Percentiles rank a stretch among this genome's conserved stretches.
Evolutionary conservation across 2,113 vertebrate genomes (phyloP).

Genomic region (Atlantisia rogersi): DNA sequence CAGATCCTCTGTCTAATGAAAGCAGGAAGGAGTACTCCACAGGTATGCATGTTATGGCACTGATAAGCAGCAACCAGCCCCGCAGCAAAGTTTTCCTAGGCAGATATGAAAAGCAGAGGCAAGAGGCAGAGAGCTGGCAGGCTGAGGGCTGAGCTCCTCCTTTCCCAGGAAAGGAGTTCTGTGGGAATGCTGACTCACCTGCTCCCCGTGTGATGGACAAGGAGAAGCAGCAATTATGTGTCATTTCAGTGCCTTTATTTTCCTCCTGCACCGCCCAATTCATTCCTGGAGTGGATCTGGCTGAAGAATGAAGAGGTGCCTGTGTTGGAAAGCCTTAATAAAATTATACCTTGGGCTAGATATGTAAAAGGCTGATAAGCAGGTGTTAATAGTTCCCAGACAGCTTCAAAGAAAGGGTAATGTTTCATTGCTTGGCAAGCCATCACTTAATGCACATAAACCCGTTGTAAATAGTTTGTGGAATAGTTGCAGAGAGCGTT

Average conservation of each 20-base stretch:
- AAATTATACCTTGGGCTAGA: constrained; percentile 22
- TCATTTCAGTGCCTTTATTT: constrained; percentile 5
- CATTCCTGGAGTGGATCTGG: neutral
- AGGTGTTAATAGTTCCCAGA: neutral
- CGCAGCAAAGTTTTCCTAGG: neutral
- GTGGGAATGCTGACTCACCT: constrained; percentile 45
- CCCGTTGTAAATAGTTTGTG: neutral
- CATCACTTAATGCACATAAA: neutral
- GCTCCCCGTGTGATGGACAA: neutral
- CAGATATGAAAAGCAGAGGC: neutral
- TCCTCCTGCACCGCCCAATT: neutral
- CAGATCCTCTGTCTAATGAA: neutral
- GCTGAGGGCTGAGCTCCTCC: neutral
- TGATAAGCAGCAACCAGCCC: neutral
- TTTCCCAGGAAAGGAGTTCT: neutral
- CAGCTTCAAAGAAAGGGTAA: constrained; percentile 3
- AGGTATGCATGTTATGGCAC: neutral
- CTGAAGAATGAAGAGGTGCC: neutral
- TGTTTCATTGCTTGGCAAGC: neutral
- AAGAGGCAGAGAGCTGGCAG: neutral
- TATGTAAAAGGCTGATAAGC: constrained; percentile 1
- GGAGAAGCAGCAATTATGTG: neutral
- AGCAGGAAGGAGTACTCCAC: neutral
- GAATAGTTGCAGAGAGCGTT: neutral
- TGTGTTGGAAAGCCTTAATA: neutral